These are phyloP conservation scores for Meta bourneti DNA, from an alignment of 2,888 invertebrate genomes.

Conservation along the genomic window DNA sequence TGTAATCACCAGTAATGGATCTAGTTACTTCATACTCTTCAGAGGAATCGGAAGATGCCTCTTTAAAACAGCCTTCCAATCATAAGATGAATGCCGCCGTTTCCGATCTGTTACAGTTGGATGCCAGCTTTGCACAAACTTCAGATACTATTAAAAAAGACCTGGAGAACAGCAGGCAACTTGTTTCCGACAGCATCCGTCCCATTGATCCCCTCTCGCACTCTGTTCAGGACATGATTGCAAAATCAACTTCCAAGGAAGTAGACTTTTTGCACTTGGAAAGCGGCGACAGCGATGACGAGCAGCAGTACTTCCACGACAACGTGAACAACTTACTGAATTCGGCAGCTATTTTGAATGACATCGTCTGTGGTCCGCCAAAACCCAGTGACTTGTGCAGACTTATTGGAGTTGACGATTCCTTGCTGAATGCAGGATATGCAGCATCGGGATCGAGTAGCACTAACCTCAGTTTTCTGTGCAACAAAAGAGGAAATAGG, in stretches of 20 bases:
- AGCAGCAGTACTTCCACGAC: slow-evolving; percentile 19
- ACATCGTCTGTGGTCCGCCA: slow-evolving; percentile 31
- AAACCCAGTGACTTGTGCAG: not conserved
- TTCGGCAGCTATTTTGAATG: slow-evolving; percentile 55
- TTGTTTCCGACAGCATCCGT: not conserved
- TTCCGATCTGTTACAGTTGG: slow-evolving; percentile 13
- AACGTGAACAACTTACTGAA: slow-evolving; percentile 29
- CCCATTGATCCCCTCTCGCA: not conserved
- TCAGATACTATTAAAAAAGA: not conserved
- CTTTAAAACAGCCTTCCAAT: not conserved
- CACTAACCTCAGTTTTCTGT: not conserved
- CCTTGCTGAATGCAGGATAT: not conserved
- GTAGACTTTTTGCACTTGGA: slow-evolving; percentile 57
- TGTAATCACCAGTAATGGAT: slow-evolving; percentile 28
- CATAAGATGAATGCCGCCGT: not conserved
- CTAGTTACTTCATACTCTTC: slow-evolving; percentile 51
- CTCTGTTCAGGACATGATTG: too few species aligned
- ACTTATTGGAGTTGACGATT: not conserved
- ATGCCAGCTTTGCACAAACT: not conserved
- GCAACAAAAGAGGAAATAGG: not conserved
- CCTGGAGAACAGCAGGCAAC: not conserved
- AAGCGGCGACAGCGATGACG: slow-evolving; percentile 46
- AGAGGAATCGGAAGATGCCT: slow-evolving; percentile 22
- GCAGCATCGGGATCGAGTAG: not conserved
- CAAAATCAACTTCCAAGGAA: not conserved